Conservation (phyloP, 2,888 invertebrate species). For the Drosophila borborema region DNA sequence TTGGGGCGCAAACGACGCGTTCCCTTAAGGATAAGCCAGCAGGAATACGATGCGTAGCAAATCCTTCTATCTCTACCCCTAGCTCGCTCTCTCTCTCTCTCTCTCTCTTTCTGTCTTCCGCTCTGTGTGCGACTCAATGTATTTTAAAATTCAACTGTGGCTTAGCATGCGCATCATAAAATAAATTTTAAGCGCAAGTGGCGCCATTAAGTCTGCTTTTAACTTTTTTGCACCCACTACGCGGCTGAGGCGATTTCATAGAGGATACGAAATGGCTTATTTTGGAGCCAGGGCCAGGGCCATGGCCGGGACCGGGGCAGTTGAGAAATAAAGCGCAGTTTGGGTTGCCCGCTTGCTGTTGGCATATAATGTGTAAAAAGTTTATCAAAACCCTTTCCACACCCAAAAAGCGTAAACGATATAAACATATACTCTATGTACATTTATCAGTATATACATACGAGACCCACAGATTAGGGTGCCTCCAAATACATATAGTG, state of each 20-base stretch:
- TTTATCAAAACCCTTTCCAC: conserved; percentile 79
- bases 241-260: conserved; percentile 61
- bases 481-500: conserved; percentile 6
- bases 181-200: conserved; percentile 82
- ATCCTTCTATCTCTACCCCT: conserved; percentile 29
- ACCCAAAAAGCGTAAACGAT: conserved; percentile 54
- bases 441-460: conserved; percentile 21
- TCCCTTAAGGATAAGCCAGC: conserved; percentile 72
- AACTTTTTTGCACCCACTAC: conserved; percentile 76
- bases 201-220: conserved; percentile 82
- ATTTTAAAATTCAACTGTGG: conserved; percentile 82
- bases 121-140: conserved; percentile 35
- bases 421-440: conserved; percentile 49
- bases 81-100: not conserved
- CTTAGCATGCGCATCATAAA: conserved; percentile 79
- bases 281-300: not conserved
- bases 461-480: conserved; percentile 30
- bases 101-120: not conserved
- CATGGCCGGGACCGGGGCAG: not conserved
- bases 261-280: conserved; percentile 32
- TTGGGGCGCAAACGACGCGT: conserved; percentile 54
- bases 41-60: conserved; percentile 55
- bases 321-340: not conserved
- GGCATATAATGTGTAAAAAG: conserved; percentile 67
- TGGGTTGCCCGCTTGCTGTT: conserved; percentile 29